Percentiles rank a stretch among this genome's conserved stretches.
phyloP scores from a whole-genome alignment of 2,113 vertebrate genomes.

The Psephotus haematonotus region DNA sequence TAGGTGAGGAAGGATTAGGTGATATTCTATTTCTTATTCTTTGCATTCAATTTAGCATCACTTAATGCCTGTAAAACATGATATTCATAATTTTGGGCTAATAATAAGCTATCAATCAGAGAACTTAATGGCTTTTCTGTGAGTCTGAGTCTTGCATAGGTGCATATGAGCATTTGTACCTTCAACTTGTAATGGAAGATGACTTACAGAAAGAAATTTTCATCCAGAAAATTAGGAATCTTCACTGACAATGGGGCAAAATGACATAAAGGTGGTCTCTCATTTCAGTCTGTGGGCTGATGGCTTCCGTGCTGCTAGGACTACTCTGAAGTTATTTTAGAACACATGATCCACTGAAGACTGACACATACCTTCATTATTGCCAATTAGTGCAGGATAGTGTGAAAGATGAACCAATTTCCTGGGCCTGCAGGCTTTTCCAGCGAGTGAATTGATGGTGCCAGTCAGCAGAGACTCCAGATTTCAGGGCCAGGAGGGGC shows the following conservation, averaged over 20 bases:
- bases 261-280: not conserved
- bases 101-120: not conserved
- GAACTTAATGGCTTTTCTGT: not conserved
- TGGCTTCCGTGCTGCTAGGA: not conserved
- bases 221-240: not conserved
- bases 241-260: not conserved
- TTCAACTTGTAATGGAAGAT: not conserved
- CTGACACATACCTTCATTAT: not conserved
- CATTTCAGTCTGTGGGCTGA: not conserved
- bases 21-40: not conserved
- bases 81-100: not conserved
- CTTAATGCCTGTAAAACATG: not conserved
- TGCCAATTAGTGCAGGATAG: not conserved
- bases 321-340: not conserved
- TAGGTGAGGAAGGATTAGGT: not conserved
- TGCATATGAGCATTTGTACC: not conserved
- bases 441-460: not conserved
- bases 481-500: not conserved
- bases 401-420: not conserved
- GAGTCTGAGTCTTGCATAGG: not conserved
- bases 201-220: not conserved
- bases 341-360: not conserved
- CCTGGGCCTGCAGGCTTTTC: not conserved
- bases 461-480: not conserved
- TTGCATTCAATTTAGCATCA: not conserved